Evolutionary conservation across 2,888 invertebrate genomes (phyloP).

Genomic region (Tuberolachnus salignus): DNA sequence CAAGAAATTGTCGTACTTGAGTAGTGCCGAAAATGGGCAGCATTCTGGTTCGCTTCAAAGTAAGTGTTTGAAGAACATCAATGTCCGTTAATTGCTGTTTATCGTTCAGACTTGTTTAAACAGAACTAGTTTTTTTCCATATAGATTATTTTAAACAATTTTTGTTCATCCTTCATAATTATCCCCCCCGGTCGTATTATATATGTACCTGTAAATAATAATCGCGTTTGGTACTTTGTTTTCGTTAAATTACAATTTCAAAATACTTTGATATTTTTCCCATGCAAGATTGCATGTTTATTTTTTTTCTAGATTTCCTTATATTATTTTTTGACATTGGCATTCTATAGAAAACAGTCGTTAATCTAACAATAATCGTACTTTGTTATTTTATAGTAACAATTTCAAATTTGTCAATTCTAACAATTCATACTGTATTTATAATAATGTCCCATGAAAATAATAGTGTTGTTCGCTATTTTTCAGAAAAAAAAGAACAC

Average conservation of each 20-base stretch:
- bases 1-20: constrained; percentile 2
- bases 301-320: no score
- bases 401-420: background rate
- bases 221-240: background rate
- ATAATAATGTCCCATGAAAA: background rate
- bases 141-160: background rate
- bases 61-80: constrained; percentile 23
- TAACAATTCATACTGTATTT: background rate
- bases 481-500: constrained; percentile 66
- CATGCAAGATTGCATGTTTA: no score
- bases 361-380: background rate
- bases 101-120: background rate
- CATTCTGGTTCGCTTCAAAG: constrained; percentile 56
- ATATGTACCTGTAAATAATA: background rate
- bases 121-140: background rate
- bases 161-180: no score
- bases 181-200: no score
- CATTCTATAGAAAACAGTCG: background rate
- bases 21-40: constrained; percentile 49
- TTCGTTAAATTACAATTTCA: background rate
- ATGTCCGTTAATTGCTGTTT: background rate
- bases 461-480: background rate
- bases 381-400: background rate
- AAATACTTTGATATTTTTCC: no score
- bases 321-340: no score